phyloP scores from a whole-genome alignment of 2,888 invertebrate genomes.

The Aphrophora alni region DNA sequence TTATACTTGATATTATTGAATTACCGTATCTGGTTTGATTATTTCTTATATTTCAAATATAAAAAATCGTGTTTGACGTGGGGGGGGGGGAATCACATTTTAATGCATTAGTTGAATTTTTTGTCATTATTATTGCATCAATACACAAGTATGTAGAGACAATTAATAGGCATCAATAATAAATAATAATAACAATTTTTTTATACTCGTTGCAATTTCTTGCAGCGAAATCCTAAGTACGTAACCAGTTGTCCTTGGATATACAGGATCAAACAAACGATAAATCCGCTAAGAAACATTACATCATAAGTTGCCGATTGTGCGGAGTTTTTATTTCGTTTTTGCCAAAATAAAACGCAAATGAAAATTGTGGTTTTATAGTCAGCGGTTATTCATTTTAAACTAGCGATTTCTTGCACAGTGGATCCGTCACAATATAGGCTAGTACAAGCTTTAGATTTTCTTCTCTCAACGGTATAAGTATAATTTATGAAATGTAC shows the following conservation, averaged over 20 bases:
- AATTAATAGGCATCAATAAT: background rate
- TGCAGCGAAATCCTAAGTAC: background rate
- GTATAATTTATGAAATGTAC: too few species aligned
- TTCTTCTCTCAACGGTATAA: too few species aligned
- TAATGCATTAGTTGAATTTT: background rate
- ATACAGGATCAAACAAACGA: slow-evolving; percentile 1
- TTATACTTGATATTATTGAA: too few species aligned
- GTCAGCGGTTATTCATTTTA: background rate
- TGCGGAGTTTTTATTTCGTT: background rate
- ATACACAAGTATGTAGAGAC: background rate
- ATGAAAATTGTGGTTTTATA: background rate
- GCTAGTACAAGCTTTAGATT: too few species aligned
- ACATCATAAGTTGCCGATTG: background rate
- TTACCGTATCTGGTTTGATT: too few species aligned
- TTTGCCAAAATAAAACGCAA: background rate
- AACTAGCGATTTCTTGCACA: background rate
- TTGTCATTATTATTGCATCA: background rate
- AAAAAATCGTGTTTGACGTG: too few species aligned
- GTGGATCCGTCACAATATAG: too few species aligned
- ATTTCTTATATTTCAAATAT: too few species aligned
- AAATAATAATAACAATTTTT: slow-evolving; percentile 7
- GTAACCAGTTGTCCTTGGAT: background rate
- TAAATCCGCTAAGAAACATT: background rate
- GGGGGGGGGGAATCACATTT: background rate
- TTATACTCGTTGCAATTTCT: background rate